phyloP scores from a whole-genome alignment of 1,140 invertebrate genomes.

The Ceratosolen fusciceps region DNA sequence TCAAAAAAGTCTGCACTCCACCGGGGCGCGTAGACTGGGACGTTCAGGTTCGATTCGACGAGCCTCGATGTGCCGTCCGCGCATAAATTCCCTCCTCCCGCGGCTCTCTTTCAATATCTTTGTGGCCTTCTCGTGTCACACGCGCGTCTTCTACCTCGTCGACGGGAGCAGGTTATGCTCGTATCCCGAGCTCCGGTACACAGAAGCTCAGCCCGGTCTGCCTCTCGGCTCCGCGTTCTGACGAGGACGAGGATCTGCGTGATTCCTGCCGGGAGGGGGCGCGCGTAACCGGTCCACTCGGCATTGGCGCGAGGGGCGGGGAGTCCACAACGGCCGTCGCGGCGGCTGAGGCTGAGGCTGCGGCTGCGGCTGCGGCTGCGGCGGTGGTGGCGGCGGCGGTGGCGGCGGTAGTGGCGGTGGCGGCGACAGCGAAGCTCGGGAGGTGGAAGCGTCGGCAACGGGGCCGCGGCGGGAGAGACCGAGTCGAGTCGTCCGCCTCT shows the following conservation, averaged over 20 bases:
- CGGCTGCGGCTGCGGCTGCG: not conserved
- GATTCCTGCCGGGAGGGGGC: too few species aligned
- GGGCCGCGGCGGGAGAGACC: conserved; percentile 43
- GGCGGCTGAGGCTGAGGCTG: not conserved
- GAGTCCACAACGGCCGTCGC: not conserved
- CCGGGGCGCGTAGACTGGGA: too few species aligned
- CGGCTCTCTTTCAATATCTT: not conserved
- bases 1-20: too few species aligned
- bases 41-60: too few species aligned
- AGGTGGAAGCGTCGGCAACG: not conserved
- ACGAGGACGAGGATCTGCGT: conserved; percentile 18
- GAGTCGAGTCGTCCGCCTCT: not conserved
- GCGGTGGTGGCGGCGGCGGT: not conserved
- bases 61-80: too few species aligned
- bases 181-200: conserved; percentile 18
- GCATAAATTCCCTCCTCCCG: not conserved
- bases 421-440: not conserved
- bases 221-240: not conserved
- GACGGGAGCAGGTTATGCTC: conserved; percentile 8
- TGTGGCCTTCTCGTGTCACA: not conserved
- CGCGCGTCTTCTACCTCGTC: conserved; percentile 16
- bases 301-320: not conserved
- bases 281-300: too few species aligned
- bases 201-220: not conserved
- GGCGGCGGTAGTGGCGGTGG: conserved; percentile 7